Evolutionary conservation across 2,113 vertebrate genomes (phyloP), one percentile per base, ranked within the genome.

Genomic region (Mystacornis crossleyi): DNA sequence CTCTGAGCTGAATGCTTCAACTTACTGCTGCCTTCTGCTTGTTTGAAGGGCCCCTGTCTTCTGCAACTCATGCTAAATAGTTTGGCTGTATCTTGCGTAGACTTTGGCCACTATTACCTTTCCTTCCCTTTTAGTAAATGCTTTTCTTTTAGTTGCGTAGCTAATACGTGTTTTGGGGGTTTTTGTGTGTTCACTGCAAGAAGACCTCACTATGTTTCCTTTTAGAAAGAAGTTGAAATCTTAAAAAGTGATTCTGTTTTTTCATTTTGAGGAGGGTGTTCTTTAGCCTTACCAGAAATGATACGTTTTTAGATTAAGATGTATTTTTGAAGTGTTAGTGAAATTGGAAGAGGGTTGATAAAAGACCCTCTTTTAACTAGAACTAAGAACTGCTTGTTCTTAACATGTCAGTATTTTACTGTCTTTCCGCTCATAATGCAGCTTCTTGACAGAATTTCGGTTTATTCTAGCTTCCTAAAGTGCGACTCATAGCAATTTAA

Each of bases 221-320:
- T 55, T 21, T 26, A 62, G 31, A 69, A 88, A 50, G 6, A 81
- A 55, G 8, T 9, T 51, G 34, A 81, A 90, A 69, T 83, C 15
- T 54, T 82, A 19, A 38, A 38, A 85, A 47, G 23, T 18, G 2
- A 0, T 2, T 25, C 36, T 42, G 6, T 51, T 34, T 24, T 34
- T 77, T 43, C 1, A 6, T 47, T 81, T 70, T 25, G 67, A 31
- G n/a, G 6, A 42, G 4, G 2, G 3, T 69, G 18, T 26, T 86
- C 3, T 64, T 84, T 34, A 51, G 7, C 7, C 2, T 48, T 21
- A 20, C 2, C 14, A 29, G n/a, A 67, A 90, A 71, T 48, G 0
- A 8, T 5, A 18, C 0, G 0, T 43, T 38, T 42, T 91, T 50
- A 54, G 38, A 18, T 18, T 12, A 75, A 71, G 14, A 21, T 0